Evolutionary conservation across 2,888 invertebrate species (phyloP), one percentile per base, ranked within the genome.

Genomic region (Polydrusus cervinus): DNA sequence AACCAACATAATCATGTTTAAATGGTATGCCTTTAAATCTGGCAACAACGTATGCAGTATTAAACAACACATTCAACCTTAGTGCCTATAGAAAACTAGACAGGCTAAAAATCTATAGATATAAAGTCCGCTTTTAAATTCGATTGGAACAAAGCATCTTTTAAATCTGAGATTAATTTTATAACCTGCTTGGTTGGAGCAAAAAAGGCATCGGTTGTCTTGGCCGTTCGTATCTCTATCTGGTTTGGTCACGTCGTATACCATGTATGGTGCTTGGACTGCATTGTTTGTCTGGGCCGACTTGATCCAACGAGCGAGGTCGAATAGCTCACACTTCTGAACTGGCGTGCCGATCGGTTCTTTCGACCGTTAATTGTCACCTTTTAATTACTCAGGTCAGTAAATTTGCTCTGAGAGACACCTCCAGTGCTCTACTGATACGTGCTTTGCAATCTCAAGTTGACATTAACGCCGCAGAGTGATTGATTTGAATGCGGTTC

Each of bases 351-450:
- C 87, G 82, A 87, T 87, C 86, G 84, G 84, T 86, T 86, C 87
- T 87, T 86, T 86, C 84, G 82, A 85, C 84, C 86, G 84, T 87
- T 87, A 87, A 87, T 87, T 85, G 87, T 84, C 87, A 87, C 87
- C 87, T 87, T 87, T 87, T 87, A 87, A 87, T 87, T 87, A 86
- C 86, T 79, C 79, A 79, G 80, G 81, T 81, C 83, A 83, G 83
- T 84, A 84, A 84, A 83, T 80, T 75, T 77, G 78, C 74, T 77
- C 68, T 79, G 77, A 78, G 73, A 73, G 74, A 74, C 79, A 80
- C 76, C 75, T 79, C 76, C 77, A 79, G 80, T 80, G 78, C 77
- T 79, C 78, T 80, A 79, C 73, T 75, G 79, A 78, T 78, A 81
- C 81, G 81, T 81, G 81, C 78, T 62, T 78, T 68, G 81, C 79